These are phyloP conservation scores for Philypnodon macrostomus DNA, from an alignment of 2,797 vertebrate genomes.

Conservation along the genomic window DNA sequence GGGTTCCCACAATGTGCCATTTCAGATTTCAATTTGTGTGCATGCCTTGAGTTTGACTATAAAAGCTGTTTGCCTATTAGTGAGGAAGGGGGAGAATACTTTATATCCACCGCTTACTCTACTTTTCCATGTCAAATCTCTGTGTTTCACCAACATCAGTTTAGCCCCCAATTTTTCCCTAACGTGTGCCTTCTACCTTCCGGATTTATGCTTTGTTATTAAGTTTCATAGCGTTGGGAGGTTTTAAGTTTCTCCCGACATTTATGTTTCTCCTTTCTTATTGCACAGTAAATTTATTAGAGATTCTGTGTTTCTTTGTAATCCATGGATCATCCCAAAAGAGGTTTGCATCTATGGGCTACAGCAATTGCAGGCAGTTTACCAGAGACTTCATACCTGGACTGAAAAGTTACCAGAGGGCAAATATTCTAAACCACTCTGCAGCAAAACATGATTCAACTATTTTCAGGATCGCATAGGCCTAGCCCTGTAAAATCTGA, in stretches of 20 bases:
- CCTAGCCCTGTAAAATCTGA: constrained; percentile 65
- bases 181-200: constrained; percentile 26
- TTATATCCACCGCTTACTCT: constrained; percentile 22
- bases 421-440: too few species aligned
- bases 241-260: constrained; percentile 53
- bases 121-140: constrained; percentile 41
- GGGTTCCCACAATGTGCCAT: constrained; percentile 67
- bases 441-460: too few species aligned
- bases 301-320: constrained; percentile 46
- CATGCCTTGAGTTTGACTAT: constrained; percentile 34
- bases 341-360: constrained; percentile 35
- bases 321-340: constrained; percentile 47
- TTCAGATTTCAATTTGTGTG: constrained; percentile 60
- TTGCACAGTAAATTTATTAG: constrained; percentile 50
- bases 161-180: constrained; percentile 34
- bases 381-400: constrained; percentile 40
- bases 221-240: constrained; percentile 40
- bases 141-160: constrained; percentile 24
- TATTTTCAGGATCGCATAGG: constrained; percentile 60
- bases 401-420: constrained; percentile 42
- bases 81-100: constrained; percentile 16
- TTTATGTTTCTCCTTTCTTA: constrained; percentile 53
- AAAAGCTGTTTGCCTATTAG: constrained; percentile 41
- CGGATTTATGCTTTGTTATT: constrained; percentile 56
- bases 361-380: constrained; percentile 36